Conservation (phyloP, 2,888 invertebrate genomes). For the Aphodius granarius region DNA sequence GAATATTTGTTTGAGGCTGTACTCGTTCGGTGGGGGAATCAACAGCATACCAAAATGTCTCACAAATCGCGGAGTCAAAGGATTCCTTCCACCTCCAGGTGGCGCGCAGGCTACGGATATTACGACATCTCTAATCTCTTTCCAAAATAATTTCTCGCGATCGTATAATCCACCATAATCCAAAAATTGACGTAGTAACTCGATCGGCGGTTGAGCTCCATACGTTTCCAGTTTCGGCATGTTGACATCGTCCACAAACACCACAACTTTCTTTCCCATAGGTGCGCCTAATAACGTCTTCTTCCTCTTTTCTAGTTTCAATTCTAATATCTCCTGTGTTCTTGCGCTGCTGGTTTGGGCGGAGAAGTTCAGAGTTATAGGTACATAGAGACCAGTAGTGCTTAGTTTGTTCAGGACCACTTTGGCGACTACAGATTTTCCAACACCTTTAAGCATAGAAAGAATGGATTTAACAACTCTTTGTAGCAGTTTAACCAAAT, state of each 20-base stretch:
- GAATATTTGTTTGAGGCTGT: constrained; percentile 78
- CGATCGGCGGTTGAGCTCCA: constrained; percentile 91
- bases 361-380: constrained; percentile 84
- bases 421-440: constrained; percentile 85
- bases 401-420: constrained; percentile 69
- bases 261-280: constrained; percentile 76
- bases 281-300: constrained; percentile 81
- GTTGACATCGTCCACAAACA: constrained; percentile 91
- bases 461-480: neutral
- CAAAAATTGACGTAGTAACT: constrained; percentile 76
- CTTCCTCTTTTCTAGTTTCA: constrained; percentile 80
- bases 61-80: constrained; percentile 80
- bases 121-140: constrained; percentile 80
- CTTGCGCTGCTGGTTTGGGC: constrained; percentile 86
- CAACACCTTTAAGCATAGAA: constrained; percentile 66
- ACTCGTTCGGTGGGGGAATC: constrained; percentile 79
- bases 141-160: constrained; percentile 87
- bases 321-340: constrained; percentile 85
- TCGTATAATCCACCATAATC: constrained; percentile 86
- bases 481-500: no score
- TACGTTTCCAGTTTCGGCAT: constrained; percentile 88
- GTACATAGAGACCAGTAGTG: constrained; percentile 64
- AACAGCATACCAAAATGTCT: constrained; percentile 87
- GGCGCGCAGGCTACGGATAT: constrained; percentile 85
- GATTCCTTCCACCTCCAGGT: constrained; percentile 88